Conservation (phyloP, 2,113 vertebrate genomes). For the Saimiri boliviensis region DNA sequence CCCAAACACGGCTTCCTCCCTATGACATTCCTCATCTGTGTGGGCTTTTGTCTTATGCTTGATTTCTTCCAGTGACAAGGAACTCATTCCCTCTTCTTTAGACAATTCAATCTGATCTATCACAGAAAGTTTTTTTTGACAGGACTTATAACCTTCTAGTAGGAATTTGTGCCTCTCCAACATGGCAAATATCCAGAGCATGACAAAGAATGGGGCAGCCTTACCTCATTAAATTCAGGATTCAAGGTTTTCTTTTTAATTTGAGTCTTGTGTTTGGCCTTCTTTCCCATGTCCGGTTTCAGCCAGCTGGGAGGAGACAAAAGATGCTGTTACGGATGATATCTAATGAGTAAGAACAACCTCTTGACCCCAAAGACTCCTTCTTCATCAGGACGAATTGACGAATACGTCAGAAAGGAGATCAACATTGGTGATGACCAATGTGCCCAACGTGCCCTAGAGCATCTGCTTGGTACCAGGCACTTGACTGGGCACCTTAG, state of each 20-base stretch:
- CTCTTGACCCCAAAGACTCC: background rate
- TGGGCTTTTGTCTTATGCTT: background rate
- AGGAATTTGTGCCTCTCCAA: background rate
- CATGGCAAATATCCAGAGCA: too few relatives aligned
- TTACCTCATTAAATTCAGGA: constrained; percentile 98
- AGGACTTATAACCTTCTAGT: background rate
- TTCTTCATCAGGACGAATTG: background rate
- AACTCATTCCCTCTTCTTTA: background rate
- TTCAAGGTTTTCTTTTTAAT: constrained; percentile 99
- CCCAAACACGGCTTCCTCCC: background rate
- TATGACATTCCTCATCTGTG: background rate
- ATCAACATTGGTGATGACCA: background rate
- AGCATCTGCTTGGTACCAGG: background rate
- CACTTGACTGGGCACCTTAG: background rate
- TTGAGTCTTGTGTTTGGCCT: constrained; percentile 97
- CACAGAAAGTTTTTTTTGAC: background rate
- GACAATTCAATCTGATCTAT: background rate
- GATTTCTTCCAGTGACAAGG: background rate
- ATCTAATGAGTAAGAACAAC: background rate
- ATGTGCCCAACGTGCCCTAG: accelerated
- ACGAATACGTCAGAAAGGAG: background rate
- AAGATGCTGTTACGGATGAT: background rate
- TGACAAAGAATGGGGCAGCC: background rate
- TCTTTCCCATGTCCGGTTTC: constrained; percentile 99
- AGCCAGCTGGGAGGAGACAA: constrained; percentile 87